These are phyloP conservation scores for Tuta absoluta DNA, from an alignment of 2,888 invertebrate species.

Conservation along the genomic window DNA sequence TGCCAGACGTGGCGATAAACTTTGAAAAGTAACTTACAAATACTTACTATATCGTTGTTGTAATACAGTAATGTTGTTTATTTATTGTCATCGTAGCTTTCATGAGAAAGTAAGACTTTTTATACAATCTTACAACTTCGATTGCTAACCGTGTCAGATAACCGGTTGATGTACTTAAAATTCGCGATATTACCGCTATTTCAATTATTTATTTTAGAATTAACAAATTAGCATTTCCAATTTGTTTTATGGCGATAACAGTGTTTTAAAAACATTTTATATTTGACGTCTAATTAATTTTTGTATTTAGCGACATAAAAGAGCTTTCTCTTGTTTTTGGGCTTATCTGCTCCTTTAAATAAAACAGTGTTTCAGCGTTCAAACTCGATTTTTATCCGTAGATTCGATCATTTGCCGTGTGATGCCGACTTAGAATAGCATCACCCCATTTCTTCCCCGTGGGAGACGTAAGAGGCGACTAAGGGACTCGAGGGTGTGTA, in stretches of 20 bases:
- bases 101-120: not conserved
- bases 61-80: too few relatives aligned
- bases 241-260: conserved; percentile 27
- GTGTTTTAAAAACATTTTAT: conserved; percentile 4
- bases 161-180: conserved; percentile 43
- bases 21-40: too few relatives aligned
- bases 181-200: conserved; percentile 59
- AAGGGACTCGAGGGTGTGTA: too few relatives aligned
- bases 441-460: too few relatives aligned
- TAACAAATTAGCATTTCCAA: conserved; percentile 45
- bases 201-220: conserved; percentile 51
- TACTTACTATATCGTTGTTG: too few relatives aligned
- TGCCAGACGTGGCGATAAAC: too few relatives aligned
- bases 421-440: too few relatives aligned
- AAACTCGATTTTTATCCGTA: too few relatives aligned
- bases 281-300: not conserved
- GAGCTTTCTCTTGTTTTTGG: not conserved
- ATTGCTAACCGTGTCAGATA: conserved; percentile 49
- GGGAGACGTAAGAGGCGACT: too few relatives aligned
- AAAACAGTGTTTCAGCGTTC: too few relatives aligned
- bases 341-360: not conserved
- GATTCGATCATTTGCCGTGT: too few relatives aligned
- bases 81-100: not conserved
- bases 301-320: not conserved
- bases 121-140: not conserved